phyloP scores from a whole-genome alignment of 2,113 vertebrate genomes.

The Labeo rohita region DNA sequence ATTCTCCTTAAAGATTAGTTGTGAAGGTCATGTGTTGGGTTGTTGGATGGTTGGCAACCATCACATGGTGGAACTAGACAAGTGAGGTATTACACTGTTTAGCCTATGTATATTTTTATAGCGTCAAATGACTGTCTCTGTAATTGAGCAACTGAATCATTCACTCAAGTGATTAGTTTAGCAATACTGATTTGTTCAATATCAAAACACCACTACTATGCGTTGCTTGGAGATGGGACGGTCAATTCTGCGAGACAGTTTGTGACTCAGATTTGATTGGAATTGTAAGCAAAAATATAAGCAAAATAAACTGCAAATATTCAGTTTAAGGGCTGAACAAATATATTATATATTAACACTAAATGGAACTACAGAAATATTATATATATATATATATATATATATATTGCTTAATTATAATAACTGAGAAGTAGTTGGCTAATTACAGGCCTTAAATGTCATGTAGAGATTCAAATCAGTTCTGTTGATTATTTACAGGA shows the following conservation, averaged over 20 bases:
- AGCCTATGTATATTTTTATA: background rate
- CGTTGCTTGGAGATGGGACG: background rate
- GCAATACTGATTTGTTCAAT: background rate
- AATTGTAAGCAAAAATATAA: background rate
- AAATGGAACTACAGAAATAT: too few species aligned
- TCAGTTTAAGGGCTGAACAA: background rate
- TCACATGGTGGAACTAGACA: background rate
- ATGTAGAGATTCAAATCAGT: too few species aligned
- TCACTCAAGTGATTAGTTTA: background rate
- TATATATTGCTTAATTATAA: too few species aligned
- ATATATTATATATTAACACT: too few species aligned
- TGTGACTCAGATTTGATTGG: background rate
- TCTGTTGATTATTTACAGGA: too few species aligned
- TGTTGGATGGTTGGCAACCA: background rate
- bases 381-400: too few species aligned
- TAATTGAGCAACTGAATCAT: background rate
- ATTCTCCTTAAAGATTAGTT: background rate
- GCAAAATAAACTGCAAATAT: background rate
- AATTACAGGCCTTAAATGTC: too few species aligned
- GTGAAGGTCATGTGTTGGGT: background rate
- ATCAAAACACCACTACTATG: background rate
- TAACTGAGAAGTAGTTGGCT: too few species aligned
- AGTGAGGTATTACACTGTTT: background rate
- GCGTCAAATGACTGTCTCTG: too few species aligned
- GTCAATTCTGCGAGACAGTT: background rate